Evolutionary conservation across 1,140 invertebrate genomes (phyloP).

Genomic region (Laupala kohalensis): DNA sequence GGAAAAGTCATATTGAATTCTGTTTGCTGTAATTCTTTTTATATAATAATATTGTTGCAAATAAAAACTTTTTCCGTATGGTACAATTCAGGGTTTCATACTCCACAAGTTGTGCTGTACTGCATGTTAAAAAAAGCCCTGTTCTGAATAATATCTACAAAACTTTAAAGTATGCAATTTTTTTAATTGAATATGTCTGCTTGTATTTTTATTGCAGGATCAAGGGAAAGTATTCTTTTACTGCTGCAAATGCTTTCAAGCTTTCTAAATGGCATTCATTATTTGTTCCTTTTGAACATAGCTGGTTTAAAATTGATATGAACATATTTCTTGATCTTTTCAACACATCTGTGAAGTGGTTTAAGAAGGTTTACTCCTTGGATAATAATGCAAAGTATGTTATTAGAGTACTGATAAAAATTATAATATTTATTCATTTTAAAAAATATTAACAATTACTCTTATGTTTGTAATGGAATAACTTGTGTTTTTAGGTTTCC

Average conservation of each 20-base stretch:
- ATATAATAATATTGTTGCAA: too few relatives aligned
- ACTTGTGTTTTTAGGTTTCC: conserved; percentile 24
- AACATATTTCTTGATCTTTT: conserved; percentile 28
- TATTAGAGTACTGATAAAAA: too few relatives aligned
- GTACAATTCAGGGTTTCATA: too few relatives aligned
- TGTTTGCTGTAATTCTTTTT: too few relatives aligned
- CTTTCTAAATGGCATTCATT: conserved; percentile 33
- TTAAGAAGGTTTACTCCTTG: conserved; percentile 15
- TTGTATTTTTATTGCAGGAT: conserved; percentile 18
- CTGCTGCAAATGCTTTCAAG: conserved; percentile 36
- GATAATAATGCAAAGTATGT: conserved; percentile 19
- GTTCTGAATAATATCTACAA: too few relatives aligned
- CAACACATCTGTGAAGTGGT: conserved; percentile 27
- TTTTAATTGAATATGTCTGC: too few relatives aligned
- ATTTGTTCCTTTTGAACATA: conserved; percentile 29
- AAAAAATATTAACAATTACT: background rate
- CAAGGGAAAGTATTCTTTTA: conserved; percentile 26
- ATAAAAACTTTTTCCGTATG: too few relatives aligned
- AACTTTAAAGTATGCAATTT: too few relatives aligned
- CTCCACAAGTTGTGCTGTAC: too few relatives aligned
- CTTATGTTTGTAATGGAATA: conserved; percentile 20
- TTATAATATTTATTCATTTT: background rate
- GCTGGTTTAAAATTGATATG: conserved; percentile 29
- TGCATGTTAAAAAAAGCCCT: too few relatives aligned
- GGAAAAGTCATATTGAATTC: too few relatives aligned